Evolutionary conservation across 2,113 vertebrate species (phyloP).

Genomic region (Taurulus bubalis): DNA sequence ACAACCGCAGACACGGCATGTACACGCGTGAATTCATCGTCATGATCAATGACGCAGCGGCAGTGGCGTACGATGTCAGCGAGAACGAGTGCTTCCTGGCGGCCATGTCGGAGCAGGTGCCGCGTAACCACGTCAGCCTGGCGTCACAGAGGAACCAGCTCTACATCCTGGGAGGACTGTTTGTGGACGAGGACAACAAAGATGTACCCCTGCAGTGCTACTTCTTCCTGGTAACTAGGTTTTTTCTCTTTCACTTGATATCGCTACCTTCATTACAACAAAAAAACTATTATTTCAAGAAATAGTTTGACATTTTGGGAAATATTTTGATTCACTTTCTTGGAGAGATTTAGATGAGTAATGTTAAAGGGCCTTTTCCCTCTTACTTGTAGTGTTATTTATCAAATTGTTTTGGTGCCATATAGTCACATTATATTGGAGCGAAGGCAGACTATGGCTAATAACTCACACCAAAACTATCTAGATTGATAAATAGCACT

Average conservation of each 20-base stretch:
- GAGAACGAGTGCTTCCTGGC: conserved; percentile 97
- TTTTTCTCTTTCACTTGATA: background rate
- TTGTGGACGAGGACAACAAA: conserved; percentile 97
- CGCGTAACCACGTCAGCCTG: conserved; percentile 96
- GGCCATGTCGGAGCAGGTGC: conserved; percentile 94
- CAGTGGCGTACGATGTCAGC: conserved; percentile 94
- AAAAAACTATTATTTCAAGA: background rate
- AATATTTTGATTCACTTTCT: background rate
- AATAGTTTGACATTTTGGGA: background rate
- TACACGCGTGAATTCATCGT: conserved; percentile 92
- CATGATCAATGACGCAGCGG: conserved; percentile 94
- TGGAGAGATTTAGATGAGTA: too few relatives aligned
- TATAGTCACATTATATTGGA: background rate
- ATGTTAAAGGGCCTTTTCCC: background rate
- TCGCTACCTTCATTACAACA: background rate
- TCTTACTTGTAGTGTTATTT: background rate
- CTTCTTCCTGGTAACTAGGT: conserved; percentile 89
- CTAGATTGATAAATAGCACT: background rate
- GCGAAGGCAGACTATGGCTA: background rate
- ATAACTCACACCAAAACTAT: background rate
- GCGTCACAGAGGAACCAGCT: conserved; percentile 90
- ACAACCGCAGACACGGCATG: conserved; percentile 94
- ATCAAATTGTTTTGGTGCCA: background rate
- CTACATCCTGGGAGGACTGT: conserved; percentile 93
- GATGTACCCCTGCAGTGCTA: conserved; percentile 95